Evolutionary conservation across 2,113 vertebrate genomes (phyloP), one percentile per base, ranked within the genome.

Genomic region (Conger conger): DNA sequence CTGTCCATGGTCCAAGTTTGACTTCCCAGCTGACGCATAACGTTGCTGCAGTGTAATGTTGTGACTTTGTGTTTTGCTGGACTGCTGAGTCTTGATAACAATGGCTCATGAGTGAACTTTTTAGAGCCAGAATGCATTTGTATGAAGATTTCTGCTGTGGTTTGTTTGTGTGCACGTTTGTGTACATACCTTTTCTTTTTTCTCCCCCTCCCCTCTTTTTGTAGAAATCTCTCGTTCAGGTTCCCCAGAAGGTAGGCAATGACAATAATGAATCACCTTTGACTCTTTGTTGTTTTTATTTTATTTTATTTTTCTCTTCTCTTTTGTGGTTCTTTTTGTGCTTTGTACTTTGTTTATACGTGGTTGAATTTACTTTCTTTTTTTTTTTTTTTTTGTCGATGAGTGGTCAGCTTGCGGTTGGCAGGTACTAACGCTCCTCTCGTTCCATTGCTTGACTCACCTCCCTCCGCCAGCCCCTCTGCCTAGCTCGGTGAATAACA

Each of bases 191-290:
- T 82, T 89, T 89, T 89, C 87, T 87, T 89, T 92, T 91, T 86
- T 88, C 90, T 83, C 78, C 76, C 73, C 85, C 83, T 81, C 76
- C 73, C 83, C 86, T 87, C 76, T 91, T 90, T 92, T 93, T 96
- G 88, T 96, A 96, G 96, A 96, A 96, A 96, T 96, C 94, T 96
- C 93, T 96, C 96, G 93, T 95, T 96, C 93, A 95, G 95, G 94
- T 96, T 96, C 95, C 92, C 95, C 92, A 95, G 94, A 96, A 96
- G 96, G 96, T 96, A 96, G 95, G 96, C 94, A 91, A 95, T 90
- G 89, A 93, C 90, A 76, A 82, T 37, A 92, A 86, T 73, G 53
- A 36, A 23, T 16, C 37, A 85, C 84, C 73, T 77, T 90, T 73
- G 78, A 38, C 85, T 92, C 77, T 76, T 83, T 77, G 27, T 83